A percentile compares a stretch with the other conserved stretches of the same genome.
phyloP scores from a whole-genome alignment of 2,888 invertebrate genomes.

The Heliconius erato region DNA sequence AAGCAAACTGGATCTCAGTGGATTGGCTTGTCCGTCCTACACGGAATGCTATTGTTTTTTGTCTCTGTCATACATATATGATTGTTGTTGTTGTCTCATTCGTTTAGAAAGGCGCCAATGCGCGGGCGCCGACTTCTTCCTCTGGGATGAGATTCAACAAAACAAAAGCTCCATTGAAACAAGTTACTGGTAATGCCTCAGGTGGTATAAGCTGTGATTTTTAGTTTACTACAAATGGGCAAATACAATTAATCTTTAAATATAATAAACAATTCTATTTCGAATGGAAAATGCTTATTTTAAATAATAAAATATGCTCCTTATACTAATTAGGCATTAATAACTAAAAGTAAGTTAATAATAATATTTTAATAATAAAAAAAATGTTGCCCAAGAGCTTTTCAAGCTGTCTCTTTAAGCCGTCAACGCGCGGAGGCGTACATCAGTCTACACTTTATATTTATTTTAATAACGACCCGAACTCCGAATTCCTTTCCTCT shows the following conservation, averaged over 20 bases:
- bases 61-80: constrained; percentile 64
- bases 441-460: constrained; percentile 16
- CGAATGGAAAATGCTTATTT: background rate
- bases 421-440: constrained; percentile 27
- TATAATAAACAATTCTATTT: background rate
- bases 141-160: constrained; percentile 78
- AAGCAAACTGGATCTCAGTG: constrained; percentile 83
- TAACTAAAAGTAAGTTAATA: background rate
- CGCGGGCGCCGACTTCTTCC: constrained; percentile 82
- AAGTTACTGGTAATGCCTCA: constrained; percentile 75
- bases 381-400: background rate
- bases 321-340: background rate
- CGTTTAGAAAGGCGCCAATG: constrained; percentile 81
- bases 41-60: constrained; percentile 76
- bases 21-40: constrained; percentile 71
- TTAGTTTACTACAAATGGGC: constrained; percentile 67
- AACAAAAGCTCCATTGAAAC: constrained; percentile 82
- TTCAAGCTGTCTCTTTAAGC: constrained; percentile 15
- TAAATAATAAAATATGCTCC: background rate
- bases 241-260: constrained; percentile 46
- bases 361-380: background rate
- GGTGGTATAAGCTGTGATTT: constrained; percentile 73
- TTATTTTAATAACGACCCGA: constrained; percentile 27
- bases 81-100: constrained; percentile 61
- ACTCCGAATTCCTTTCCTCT: constrained; percentile 13